phyloP scores from a whole-genome alignment of 2,888 invertebrate genomes.

The Melinaea marsaeus region DNA sequence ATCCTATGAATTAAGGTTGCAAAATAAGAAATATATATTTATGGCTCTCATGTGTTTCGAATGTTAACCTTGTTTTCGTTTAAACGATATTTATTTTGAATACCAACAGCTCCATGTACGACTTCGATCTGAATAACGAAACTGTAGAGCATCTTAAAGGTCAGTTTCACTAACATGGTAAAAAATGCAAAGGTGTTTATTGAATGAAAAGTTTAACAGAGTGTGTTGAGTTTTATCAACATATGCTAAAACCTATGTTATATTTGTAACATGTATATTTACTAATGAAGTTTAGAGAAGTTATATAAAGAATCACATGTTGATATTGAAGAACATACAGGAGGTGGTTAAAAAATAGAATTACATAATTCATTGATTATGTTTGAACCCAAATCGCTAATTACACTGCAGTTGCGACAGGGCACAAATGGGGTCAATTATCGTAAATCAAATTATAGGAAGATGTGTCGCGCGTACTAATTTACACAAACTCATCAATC shows the following conservation, averaged over 20 bases:
- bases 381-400: slow-evolving; percentile 9
- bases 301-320: not conserved
- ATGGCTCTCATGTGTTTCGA: slow-evolving; percentile 14
- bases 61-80: slow-evolving; percentile 20
- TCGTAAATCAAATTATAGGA: slow-evolving; percentile 36
- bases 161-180: not conserved
- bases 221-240: not conserved
- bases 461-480: slow-evolving; percentile 34
- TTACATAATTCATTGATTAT: not conserved
- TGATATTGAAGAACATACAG: not conserved
- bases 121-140: not conserved
- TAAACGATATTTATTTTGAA: slow-evolving; percentile 10
- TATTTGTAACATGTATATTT: not conserved
- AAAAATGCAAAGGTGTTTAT: not conserved
- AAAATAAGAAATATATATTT: slow-evolving; percentile 22
- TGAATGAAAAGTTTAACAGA: not conserved
- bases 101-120: slow-evolving; percentile 2
- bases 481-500: slow-evolving; percentile 38
- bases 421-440: slow-evolving; percentile 33
- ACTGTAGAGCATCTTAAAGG: not conserved
- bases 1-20: slow-evolving; percentile 16
- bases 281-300: not conserved
- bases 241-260: too few relatives aligned
- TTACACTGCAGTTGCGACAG: slow-evolving; percentile 26
- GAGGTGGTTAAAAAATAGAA: too few relatives aligned